These are phyloP conservation scores for Porites divaricata DNA, from an alignment of 92 coral and sea anemone genomes.

Conservation along the genomic window DNA sequence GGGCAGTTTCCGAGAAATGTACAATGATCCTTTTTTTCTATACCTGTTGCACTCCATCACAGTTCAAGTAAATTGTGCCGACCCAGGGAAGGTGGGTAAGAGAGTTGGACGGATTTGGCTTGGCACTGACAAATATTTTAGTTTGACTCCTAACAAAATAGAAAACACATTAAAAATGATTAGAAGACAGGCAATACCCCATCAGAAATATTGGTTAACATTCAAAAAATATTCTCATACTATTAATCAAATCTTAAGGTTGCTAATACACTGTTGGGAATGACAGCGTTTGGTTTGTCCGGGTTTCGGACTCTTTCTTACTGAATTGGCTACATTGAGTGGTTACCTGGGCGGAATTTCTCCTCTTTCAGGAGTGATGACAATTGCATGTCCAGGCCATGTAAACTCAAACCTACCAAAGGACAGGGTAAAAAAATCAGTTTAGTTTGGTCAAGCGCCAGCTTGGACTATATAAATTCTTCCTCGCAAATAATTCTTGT, in stretches of 20 bases:
- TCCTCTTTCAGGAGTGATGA: slow-evolving; percentile 95
- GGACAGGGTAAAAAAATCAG: not conserved
- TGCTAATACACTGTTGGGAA: too few relatives aligned
- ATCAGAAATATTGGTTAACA: too few relatives aligned
- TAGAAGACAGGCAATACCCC: not conserved
- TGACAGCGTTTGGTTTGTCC: too few relatives aligned
- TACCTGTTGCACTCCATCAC: slow-evolving; percentile 92
- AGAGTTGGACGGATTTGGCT: slow-evolving; percentile 69
- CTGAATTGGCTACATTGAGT: not conserved
- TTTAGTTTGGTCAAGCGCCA: too few relatives aligned
- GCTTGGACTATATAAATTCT: too few relatives aligned
- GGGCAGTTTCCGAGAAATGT: too few relatives aligned
- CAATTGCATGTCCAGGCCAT: slow-evolving; percentile 95
- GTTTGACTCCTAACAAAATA: slow-evolving; percentile 82
- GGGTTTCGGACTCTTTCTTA: not conserved
- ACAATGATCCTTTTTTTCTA: not conserved
- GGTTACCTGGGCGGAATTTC: slow-evolving; percentile 89
- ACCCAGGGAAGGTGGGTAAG: slow-evolving; percentile 93
- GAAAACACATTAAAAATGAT: not conserved
- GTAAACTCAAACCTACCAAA: slow-evolving; percentile 89
- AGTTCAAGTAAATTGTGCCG: slow-evolving; percentile 90
- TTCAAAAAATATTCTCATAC: too few relatives aligned
- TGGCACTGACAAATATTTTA: slow-evolving; percentile 83
- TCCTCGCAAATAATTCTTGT: too few relatives aligned
- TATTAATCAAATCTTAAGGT: too few relatives aligned